Evolutionary conservation across 2,113 vertebrate species (phyloP).

Genomic region (Alethe diademata): DNA sequence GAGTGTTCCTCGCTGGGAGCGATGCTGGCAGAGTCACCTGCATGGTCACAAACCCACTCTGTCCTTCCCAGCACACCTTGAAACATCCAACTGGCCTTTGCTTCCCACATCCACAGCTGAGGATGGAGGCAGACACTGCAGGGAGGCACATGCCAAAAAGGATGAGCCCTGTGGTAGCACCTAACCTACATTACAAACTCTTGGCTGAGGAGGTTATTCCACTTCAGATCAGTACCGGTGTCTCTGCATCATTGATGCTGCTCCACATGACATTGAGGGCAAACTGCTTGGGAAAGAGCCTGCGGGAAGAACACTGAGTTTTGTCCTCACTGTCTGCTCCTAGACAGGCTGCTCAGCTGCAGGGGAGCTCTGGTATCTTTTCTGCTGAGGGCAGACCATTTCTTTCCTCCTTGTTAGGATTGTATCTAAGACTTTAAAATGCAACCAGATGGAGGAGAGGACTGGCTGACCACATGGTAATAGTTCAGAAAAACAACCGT

Average conservation of each 20-base stretch:
- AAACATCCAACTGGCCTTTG: not conserved
- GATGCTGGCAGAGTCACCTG: not conserved
- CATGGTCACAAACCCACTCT: not conserved
- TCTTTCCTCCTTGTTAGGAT: not conserved
- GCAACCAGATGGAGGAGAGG: not conserved
- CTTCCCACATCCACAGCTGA: not conserved
- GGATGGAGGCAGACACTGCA: not conserved
- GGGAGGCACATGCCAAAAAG: not conserved
- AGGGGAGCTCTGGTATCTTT: not conserved
- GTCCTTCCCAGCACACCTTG: accelerated
- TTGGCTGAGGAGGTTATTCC: not conserved
- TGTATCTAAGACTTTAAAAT: not conserved
- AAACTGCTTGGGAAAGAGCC: not conserved
- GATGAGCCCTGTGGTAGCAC: not conserved
- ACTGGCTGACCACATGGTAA: not conserved
- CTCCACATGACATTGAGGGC: not conserved
- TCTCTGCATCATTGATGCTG: not conserved
- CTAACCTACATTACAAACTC: not conserved
- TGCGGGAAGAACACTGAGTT: not conserved
- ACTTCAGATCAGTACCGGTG: accelerated
- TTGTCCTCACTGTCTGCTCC: constrained; percentile 26
- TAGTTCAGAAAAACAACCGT: not conserved
- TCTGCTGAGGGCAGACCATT: not conserved
- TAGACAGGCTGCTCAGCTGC: constrained; percentile 10
- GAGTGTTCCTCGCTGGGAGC: accelerated